phyloP scores from a whole-genome alignment of 2,113 vertebrate genomes.

The Poicephalus meyeri region DNA sequence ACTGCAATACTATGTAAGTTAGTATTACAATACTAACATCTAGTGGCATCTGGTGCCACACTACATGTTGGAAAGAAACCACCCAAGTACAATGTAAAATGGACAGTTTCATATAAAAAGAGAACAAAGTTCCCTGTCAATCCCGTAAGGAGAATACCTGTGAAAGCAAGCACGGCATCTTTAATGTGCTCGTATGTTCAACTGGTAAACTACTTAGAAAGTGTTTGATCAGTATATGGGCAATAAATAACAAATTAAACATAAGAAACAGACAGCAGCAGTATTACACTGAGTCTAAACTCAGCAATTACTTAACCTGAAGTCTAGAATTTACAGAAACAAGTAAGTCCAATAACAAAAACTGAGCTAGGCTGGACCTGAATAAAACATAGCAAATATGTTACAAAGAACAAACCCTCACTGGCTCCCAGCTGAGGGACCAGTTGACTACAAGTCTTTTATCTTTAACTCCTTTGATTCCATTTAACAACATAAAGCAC shows the following conservation, averaged over 20 bases:
- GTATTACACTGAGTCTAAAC: not conserved
- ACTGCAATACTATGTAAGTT: not conserved
- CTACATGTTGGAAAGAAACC: not conserved
- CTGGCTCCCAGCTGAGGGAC: slow-evolving; percentile 28
- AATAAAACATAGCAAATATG: slow-evolving; percentile 24
- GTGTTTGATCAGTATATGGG: not conserved
- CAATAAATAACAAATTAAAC: slow-evolving; percentile 1
- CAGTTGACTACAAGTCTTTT: slow-evolving; percentile 41
- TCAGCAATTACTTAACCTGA: slow-evolving; percentile 1
- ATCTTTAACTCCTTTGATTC: slow-evolving; percentile 61
- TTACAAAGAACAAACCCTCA: slow-evolving; percentile 39
- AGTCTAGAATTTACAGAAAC: not conserved
- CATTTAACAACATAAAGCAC: not conserved
- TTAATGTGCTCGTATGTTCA: not conserved
- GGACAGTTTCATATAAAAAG: not conserved
- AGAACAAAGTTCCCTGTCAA: not conserved
- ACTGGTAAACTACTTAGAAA: slow-evolving; percentile 6
- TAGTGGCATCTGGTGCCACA: not conserved
- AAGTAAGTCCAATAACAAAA: slow-evolving; percentile 16
- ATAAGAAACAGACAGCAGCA: slow-evolving; percentile 21
- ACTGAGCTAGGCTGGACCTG: slow-evolving; percentile 10
- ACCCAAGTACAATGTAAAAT: not conserved
- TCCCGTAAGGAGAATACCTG: not conserved
- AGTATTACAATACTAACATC: not conserved
- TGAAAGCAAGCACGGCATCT: not conserved